Base-by-base conservation (phyloP, 1,140 invertebrate species). In the Apis florea region DNA sequence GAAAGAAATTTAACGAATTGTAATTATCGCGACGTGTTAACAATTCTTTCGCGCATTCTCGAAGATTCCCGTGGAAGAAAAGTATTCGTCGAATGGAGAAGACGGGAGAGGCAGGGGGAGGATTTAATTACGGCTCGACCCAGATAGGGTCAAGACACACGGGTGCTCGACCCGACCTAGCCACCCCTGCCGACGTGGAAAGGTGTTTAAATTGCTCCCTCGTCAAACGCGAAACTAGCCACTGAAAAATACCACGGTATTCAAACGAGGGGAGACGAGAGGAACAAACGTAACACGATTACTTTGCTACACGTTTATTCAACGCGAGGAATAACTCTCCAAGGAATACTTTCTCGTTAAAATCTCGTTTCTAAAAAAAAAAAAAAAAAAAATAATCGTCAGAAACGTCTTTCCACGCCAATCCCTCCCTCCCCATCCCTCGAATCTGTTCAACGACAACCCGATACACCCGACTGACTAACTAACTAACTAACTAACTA, bases 141-240 rank as follows among this genome's bases (percentile, higher is more conserved):
- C 82, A 88, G 90, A 91, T 90, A 87, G 67, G 89, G 89, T 91
- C 89, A 91, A 90, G 90, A 90, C 86, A 90, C 86, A 66, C 56
- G 59, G 69, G 78, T 79, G 69, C 78, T 89, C 87, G 82, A 85
- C 85, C 84, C 84, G 72, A 80, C 82, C 82, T 79, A 61, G 83
- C 71, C 85, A 86, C 17, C 73, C 71, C 58, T 79, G 73, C 54
- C 12, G 51, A 54, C 31, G 53, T 61, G 72, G 63, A 81, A 79
- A 76, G 53, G 47, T 76, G 61, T 81, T 58, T 68, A 81, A 81
- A 75, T 76, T 31, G 51, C 59, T 54, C 47, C 69, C 69, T 79
- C 78, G 78, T 72, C 69, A 40, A 72, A 71, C 54, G 19, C 13
- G 13, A 59, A 26, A n/a, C 56, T 49, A 63, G 21, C 61, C 49